Evolutionary conservation across 2,113 vertebrate genomes (phyloP), one percentile per base, ranked within the genome.

Genomic region (Otis tarda): DNA sequence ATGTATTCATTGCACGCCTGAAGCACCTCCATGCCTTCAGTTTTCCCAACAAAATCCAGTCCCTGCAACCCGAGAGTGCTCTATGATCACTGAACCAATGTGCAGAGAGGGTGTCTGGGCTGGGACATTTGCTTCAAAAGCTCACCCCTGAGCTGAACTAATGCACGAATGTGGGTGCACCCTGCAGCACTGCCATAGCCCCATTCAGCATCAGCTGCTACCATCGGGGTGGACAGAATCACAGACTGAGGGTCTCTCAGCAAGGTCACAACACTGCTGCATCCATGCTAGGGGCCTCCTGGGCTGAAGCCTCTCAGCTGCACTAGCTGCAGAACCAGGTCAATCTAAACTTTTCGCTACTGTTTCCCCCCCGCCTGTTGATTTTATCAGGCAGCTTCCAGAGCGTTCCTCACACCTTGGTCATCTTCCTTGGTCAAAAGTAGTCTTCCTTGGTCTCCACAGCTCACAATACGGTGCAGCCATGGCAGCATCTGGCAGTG

Each of bases 231-330:
- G n/a, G 67, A 41, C 1, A 2, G 31, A 43, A 25, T 4, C 0
- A 0, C 22, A 64, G 39, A n/a, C 0, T 0, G 35, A 89, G n/a
- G 28, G 13, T 37, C 39, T 37, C 39, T 78, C 64, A 77, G 64
- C 59, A 17, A 2, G 4, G n/a, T 20, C 12, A 1, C 14, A 68
- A 30, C 11, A 8, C 35, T 24, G 55, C 60, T 75, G 19, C 27
- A 49, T 18, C 23, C 28, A 64, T 20, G 24, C n/a, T 14, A 25
- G 53, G 19, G 20, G 14, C 8, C 59, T 81, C 53, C 53, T 63
- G 52, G 77, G 10, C 37, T 30, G 43, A 68, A 57, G 16, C 30
- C 30, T n/a, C 35, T 78, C 19, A 77, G 45, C 19, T 89, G 37
- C 56, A 45, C 24, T 22, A 70, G 52, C 52, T 57, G 25, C 39